These are phyloP conservation scores for Poecilia gillii DNA, from an alignment of 2,797 vertebrate species.

Conservation along the genomic window DNA sequence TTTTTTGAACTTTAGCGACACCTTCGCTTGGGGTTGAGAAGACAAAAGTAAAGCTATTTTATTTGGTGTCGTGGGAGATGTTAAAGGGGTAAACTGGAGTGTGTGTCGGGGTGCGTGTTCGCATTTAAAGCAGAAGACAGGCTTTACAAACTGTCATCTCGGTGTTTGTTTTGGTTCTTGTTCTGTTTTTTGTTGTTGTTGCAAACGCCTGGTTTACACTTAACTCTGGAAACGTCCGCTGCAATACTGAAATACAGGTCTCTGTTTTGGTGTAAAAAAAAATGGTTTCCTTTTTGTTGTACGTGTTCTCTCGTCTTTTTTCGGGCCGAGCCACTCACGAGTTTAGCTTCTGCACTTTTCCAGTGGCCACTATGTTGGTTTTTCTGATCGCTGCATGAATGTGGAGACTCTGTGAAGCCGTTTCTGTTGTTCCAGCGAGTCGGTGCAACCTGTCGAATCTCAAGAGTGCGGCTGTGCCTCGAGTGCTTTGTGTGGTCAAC, in stretches of 20 bases:
- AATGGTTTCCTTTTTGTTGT: constrained; percentile 7
- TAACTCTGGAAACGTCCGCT: constrained; percentile 64
- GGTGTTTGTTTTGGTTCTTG: constrained; percentile 50
- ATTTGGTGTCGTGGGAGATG: constrained; percentile 67
- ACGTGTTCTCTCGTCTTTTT: constrained; percentile 15
- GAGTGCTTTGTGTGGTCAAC: constrained; percentile 43
- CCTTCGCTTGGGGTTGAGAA: constrained; percentile 72
- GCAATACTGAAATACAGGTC: constrained; percentile 50
- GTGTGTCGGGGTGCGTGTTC: constrained; percentile 6
- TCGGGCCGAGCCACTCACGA: constrained; percentile 40
- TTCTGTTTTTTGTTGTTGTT: constrained; percentile 54
- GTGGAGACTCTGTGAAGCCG: constrained; percentile 37
- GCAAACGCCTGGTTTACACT: constrained; percentile 76
- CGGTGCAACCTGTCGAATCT: constrained; percentile 43
- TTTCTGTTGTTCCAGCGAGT: constrained; percentile 35
- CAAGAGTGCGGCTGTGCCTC: constrained; percentile 37
- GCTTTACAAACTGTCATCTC: constrained; percentile 61
- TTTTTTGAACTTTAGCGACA: constrained; percentile 71
- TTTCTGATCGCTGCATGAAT: constrained; percentile 50
- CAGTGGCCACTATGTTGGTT: constrained; percentile 58
- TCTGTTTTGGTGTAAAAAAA: constrained; percentile 43
- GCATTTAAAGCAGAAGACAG: constrained; percentile 22
- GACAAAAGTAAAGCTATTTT: constrained; percentile 72
- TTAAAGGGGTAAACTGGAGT: constrained; percentile 42
- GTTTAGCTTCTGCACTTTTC: constrained; percentile 63